Conservation (phyloP, 2,797 vertebrate species). For the Siniperca undulata region DNA sequence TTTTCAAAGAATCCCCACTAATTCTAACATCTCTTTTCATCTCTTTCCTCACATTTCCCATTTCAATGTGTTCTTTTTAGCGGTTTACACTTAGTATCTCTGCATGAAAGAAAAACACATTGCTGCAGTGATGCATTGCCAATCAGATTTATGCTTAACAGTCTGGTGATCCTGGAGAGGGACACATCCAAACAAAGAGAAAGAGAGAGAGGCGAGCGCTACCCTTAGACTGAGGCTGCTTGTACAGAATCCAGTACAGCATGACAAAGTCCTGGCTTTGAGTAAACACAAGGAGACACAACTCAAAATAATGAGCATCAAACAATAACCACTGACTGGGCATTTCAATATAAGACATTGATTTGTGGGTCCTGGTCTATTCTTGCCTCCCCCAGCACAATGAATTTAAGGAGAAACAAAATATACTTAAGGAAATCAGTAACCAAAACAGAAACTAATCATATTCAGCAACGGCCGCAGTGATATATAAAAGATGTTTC, state of each 20-base stretch:
- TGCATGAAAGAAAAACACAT: conserved; percentile 67
- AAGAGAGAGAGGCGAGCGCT: conserved; percentile 41
- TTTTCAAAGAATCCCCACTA: conserved; percentile 34
- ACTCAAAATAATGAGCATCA: conserved; percentile 61
- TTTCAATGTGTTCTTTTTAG: conserved; percentile 57
- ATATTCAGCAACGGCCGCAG: not conserved
- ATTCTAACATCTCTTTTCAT: conserved; percentile 41
- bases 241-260: conserved; percentile 57
- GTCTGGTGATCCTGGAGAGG: conserved; percentile 67
- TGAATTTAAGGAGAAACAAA: conserved; percentile 18
- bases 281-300: conserved; percentile 57
- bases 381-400: conserved; percentile 24
- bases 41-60: conserved; percentile 48
- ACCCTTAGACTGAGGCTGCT: conserved; percentile 48
- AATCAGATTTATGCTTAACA: conserved; percentile 77
- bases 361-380: conserved; percentile 35
- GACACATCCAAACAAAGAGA: conserved; percentile 65
- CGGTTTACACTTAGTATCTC: conserved; percentile 65
- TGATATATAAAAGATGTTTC: not conserved
- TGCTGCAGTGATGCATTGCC: conserved; percentile 71
- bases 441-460: conserved; percentile 42
- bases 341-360: conserved; percentile 50
- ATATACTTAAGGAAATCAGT: conserved; percentile 29
- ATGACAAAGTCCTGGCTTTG: conserved; percentile 57
- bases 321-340: conserved; percentile 41